Base-by-base conservation (phyloP, 2,797 vertebrate species). In the Passerculus sandwichensis region DNA sequence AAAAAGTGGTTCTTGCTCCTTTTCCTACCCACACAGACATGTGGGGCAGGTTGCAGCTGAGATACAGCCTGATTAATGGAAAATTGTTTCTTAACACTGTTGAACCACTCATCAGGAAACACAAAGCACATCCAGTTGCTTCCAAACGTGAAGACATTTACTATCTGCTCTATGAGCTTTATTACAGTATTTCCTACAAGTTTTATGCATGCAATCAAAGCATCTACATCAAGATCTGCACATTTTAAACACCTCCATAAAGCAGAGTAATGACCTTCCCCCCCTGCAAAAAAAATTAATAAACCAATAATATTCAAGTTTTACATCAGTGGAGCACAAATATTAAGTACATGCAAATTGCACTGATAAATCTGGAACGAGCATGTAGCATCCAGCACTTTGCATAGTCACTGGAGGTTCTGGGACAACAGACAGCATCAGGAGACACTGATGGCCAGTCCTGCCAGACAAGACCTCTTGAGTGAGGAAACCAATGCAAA, bases 201-300 rank as follows among this genome's bases (percentile, higher is more conserved):
- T 85, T 95, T 96, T 92, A 89, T 94, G 45, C 30, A 11, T 23
- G 84, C 57, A 95, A 82, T 91, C 88, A 97, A 96, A 95, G 54
- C 8, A 4, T 34, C 29, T 48, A 27, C 57, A 85, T 82, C 54
- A 60, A 82, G 59, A 91, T 92, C 87, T 92, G 89, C 81, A 85
- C 56, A 65, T 93, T 95, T 96, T 78, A 89, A 95, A 94, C 81
- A 92, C 57, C 73, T 87, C 64, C 88, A 96, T 85, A 90, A 96
- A 96, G 44, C 64, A 95, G 79, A 91, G 27, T 76, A 94, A 76
- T 65, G 64, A 84, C 85, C 53, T 44, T 78, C 62, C 69, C 81
- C 88, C 51, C 64, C 32, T 54, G 5, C 1, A 6, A 15, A 12
- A 38, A 65, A 59, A 71, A 91, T 59, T 91, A 94, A 91, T 85